Evolutionary conservation across 1,140 invertebrate species (phyloP), one percentile per base, ranked within the genome.

Genomic region (Aphis gossypii): DNA sequence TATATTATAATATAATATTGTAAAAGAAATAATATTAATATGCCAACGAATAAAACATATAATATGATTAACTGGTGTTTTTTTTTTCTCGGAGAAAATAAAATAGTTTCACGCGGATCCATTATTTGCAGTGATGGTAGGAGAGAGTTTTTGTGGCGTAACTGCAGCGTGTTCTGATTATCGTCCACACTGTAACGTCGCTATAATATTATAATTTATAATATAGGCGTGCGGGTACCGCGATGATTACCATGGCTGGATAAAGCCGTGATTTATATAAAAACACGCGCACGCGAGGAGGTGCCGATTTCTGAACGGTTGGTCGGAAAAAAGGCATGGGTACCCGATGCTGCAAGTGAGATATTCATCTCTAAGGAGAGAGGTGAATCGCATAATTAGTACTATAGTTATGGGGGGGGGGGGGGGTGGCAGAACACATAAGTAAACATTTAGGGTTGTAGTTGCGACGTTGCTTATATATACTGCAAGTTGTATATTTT

Each of bases 101-200:
- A 38, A 93, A 84, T 56, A 86, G 82, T 93, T 93, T 93, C 92
- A 93, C 92, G 23, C 82, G 92, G 92, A 93, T 93, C 92, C 82
- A 93, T 93, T 93, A 93, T 93, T 93, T 84, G 92, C 76, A 51
- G 82, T 54, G 92, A 56, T 84, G 92, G 92, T 93, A 93, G 92
- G 92, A 93, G 92, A 93, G 92, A 93, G 92, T 56, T 51, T 93
- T 23, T 54, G 82, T 93, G 92, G 92, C 92, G 92, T 93, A 84
- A 93, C 92, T 23, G 92, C 82, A 38, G 82, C 48, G 48, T 93
- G 92, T 93, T 93, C 82, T 86, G 92, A 86, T 93, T 93, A 56
- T 92, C 48, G 90, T 44, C 56, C 23, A 41, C 44, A 48, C 54
- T 92, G 76, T 91, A 56, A 89, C 48, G 44, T 56, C 86, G 46